A percentile compares a stretch with the other conserved stretches of the same genome.
phyloP scores from a whole-genome alignment of 2,797 vertebrate genomes.

The Epinephelus coioides region DNA sequence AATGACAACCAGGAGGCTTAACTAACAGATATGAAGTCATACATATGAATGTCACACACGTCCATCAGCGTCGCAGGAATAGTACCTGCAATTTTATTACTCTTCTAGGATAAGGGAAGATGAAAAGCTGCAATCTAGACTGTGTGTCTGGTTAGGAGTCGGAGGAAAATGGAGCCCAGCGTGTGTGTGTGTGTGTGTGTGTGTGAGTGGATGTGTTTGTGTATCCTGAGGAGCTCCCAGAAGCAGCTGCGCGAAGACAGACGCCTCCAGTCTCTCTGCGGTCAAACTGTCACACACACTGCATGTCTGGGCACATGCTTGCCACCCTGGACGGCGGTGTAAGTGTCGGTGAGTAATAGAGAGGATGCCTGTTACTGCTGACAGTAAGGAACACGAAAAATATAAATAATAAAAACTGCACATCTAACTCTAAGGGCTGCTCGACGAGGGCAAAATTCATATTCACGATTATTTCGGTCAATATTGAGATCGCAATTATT shows the following conservation, averaged over 20 bases:
- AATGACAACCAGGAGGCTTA: constrained; percentile 14
- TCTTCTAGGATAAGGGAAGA: constrained; percentile 25
- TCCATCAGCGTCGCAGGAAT: constrained; percentile 26
- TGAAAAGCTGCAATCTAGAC: constrained; percentile 32
- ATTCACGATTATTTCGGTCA: no score
- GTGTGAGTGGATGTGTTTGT: constrained; percentile 6
- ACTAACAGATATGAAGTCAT: constrained; percentile 38
- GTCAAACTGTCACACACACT: constrained; percentile 43
- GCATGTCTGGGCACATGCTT: constrained; percentile 36
- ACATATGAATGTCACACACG: constrained; percentile 54
- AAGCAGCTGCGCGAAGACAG: constrained; percentile 53
- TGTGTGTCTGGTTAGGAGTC: constrained; percentile 4
- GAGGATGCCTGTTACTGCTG: not conserved
- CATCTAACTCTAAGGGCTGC: not conserved
- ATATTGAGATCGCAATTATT: no score
- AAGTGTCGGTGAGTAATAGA: constrained; percentile 11
- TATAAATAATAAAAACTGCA: not conserved
- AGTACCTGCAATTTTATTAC: constrained; percentile 31
- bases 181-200: not conserved
- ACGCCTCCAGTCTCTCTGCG: constrained; percentile 42
- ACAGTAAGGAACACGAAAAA: not conserved
- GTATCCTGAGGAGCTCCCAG: constrained; percentile 20
- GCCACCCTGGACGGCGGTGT: not conserved
- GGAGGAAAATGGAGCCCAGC: constrained; percentile 15
- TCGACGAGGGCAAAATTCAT: no score